Evolutionary conservation across 2,888 invertebrate genomes (phyloP).

Genomic region (Notodonta dromedarius): DNA sequence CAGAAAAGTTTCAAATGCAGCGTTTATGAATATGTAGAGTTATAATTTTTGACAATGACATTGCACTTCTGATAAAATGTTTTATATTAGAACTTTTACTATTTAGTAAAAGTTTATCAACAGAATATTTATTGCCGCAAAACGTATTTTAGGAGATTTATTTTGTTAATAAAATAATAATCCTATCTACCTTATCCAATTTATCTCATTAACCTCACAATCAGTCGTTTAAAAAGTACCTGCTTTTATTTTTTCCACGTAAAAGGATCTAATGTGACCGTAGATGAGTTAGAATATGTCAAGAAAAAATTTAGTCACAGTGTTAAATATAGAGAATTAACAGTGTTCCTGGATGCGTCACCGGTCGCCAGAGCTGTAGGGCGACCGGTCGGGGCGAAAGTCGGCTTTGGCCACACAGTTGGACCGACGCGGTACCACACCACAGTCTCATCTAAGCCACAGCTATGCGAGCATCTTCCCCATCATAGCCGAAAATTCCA

Average conservation of each 20-base stretch:
- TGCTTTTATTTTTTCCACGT: background rate
- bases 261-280: constrained; percentile 12
- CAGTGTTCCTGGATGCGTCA: constrained; percentile 79
- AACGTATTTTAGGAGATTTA: too few relatives aligned
- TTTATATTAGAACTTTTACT: background rate
- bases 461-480: constrained; percentile 83
- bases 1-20: constrained; percentile 20
- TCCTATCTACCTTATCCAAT: too few relatives aligned
- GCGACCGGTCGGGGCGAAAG: constrained; percentile 84
- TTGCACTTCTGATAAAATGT: constrained; percentile 39
- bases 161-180: too few relatives aligned
- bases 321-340: constrained; percentile 68
- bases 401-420: constrained; percentile 75
- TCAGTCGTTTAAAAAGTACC: background rate
- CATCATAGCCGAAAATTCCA: constrained; percentile 77
- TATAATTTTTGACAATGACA: constrained; percentile 51
- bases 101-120: too few relatives aligned
- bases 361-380: constrained; percentile 75
- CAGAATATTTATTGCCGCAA: background rate
- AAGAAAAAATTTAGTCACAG: constrained; percentile 53
- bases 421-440: constrained; percentile 72
- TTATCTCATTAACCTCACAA: too few relatives aligned
- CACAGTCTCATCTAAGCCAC: constrained; percentile 84
- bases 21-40: constrained; percentile 33
- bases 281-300: constrained; percentile 22